Evolutionary conservation across 37 sponge, comb jelly and placozoan genomes (phyloP).

Genomic region (Haliclona indistincta): DNA sequence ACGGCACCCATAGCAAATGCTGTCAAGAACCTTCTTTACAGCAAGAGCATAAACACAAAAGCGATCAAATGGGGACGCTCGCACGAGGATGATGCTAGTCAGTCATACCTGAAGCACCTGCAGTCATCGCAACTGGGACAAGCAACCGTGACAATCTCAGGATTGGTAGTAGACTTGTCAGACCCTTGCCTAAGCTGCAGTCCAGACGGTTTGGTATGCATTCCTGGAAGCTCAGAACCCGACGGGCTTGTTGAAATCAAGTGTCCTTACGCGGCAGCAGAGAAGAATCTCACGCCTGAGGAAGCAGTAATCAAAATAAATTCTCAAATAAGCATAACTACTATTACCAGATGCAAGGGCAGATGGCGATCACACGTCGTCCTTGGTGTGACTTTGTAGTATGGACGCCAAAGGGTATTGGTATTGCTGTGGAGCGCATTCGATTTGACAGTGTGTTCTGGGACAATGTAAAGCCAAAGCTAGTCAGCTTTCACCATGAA

Average conservation of each 20-base stretch:
- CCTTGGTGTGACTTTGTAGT: neutral
- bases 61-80: neutral
- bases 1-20: slow-evolving; percentile 20
- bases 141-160: neutral
- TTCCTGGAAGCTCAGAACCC: neutral
- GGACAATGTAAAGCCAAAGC: neutral
- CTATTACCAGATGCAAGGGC: neutral
- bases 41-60: neutral
- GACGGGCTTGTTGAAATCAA: slow-evolving; percentile 15
- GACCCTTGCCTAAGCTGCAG: slow-evolving; percentile 11
- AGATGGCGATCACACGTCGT: neutral
- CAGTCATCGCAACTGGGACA: neutral
- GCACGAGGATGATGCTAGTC: slow-evolving; percentile 14
- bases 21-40: slow-evolving; percentile 11
- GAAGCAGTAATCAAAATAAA: neutral
- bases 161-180: slow-evolving; percentile 8
- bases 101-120: neutral
- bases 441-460: neutral
- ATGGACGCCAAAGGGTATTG: neutral
- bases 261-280: slow-evolving; percentile 10
- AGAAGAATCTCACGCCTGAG: neutral
- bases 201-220: slow-evolving; percentile 14
- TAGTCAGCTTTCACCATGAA: neutral
- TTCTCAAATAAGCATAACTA: neutral
- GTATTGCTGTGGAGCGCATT: neutral